Conservation (phyloP, 2,888 invertebrate species). For the Lasioglossum calceatum region DNA sequence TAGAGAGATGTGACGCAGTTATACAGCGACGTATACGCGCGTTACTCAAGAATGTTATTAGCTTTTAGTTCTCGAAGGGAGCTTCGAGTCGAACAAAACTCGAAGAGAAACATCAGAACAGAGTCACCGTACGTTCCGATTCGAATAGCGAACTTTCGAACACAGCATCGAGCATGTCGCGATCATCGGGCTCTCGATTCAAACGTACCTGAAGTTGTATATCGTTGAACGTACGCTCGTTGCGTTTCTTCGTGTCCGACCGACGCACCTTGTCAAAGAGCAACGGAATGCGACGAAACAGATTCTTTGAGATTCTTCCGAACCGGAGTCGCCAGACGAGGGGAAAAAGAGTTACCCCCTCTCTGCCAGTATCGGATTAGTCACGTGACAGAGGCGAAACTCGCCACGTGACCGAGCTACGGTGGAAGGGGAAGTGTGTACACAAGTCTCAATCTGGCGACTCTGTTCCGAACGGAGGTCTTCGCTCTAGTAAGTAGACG, state of each 20-base stretch:
- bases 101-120: constrained; percentile 12
- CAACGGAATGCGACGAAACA: constrained; percentile 24
- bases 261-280: constrained; percentile 28
- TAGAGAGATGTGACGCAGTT: background rate
- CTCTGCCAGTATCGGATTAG: no score
- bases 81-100: constrained; percentile 25
- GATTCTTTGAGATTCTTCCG: background rate
- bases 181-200: constrained; percentile 37
- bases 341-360: no score
- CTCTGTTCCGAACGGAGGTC: constrained; percentile 14
- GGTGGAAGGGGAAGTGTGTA: no score
- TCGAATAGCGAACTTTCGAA: background rate
- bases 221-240: constrained; percentile 38
- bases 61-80: constrained; percentile 34
- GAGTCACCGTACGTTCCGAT: constrained; percentile 29
- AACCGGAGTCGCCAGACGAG: background rate
- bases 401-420: no score
- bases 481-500: constrained; percentile 7
- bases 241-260: constrained; percentile 32
- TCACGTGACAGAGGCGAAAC: no score
- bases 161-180: background rate
- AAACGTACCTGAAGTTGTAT: constrained; percentile 57
- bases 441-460: no score
- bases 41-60: constrained; percentile 29
- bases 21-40: constrained; percentile 2